These are phyloP conservation scores for Toxotes chatareus DNA, from an alignment of 2,113 vertebrate species.

Conservation along the genomic window DNA sequence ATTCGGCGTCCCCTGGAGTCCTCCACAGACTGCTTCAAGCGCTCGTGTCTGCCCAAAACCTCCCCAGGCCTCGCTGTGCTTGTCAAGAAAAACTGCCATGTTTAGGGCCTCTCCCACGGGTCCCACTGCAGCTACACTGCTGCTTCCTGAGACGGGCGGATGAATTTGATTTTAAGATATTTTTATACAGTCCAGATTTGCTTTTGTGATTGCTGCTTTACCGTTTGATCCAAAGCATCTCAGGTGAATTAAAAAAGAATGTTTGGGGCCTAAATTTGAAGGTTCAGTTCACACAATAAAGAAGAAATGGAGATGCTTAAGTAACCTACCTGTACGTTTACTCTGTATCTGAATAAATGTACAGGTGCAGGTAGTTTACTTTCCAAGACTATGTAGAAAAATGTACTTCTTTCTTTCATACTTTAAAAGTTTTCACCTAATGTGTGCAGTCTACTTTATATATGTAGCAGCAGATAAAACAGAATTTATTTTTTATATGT, in stretches of 20 bases:
- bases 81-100: slow-evolving; percentile 86
- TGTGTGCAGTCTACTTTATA: too few species aligned
- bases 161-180: slow-evolving; percentile 76
- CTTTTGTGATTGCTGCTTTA: slow-evolving; percentile 51
- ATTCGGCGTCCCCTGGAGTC: slow-evolving; percentile 64
- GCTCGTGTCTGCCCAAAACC: slow-evolving; percentile 73
- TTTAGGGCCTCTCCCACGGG: slow-evolving; percentile 82
- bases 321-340: too few species aligned
- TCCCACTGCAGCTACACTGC: slow-evolving; percentile 40
- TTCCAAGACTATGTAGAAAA: too few species aligned
- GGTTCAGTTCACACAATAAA: neutral
- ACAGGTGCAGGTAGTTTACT: too few species aligned
- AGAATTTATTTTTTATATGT: neutral
- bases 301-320: too few species aligned
- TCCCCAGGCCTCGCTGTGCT: slow-evolving; percentile 66
- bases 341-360: too few species aligned
- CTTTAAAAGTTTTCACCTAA: neutral
- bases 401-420: neutral
- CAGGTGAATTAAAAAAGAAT: neutral
- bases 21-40: slow-evolving; percentile 61
- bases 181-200: slow-evolving; percentile 73
- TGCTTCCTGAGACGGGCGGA: slow-evolving; percentile 40
- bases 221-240: neutral
- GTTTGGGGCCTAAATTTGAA: neutral
- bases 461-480: neutral